These are phyloP conservation scores for Marisa cornuarietis DNA, from an alignment of 1,140 invertebrate species.

Conservation along the genomic window DNA sequence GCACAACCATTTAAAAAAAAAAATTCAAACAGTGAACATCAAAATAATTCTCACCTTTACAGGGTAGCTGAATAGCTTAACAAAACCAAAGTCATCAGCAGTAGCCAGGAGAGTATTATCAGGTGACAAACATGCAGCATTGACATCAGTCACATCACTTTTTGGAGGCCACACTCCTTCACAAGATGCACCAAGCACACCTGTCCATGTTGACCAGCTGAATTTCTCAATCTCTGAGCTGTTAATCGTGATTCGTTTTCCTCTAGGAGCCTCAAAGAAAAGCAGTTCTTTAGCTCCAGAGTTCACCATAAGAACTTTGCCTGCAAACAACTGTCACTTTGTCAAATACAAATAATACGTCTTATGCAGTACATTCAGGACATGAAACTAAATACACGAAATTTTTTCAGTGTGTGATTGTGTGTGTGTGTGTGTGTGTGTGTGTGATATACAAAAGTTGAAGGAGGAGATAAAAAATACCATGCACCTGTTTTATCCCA, in stretches of 20 bases:
- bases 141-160: constrained; percentile 66
- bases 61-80: constrained; percentile 66
- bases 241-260: constrained; percentile 58
- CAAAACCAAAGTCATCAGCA: constrained; percentile 66
- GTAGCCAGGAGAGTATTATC: constrained; percentile 61
- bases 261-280: constrained; percentile 66
- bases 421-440: no score
- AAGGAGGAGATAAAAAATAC: not conserved
- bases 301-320: constrained; percentile 66
- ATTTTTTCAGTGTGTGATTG: no score
- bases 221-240: constrained; percentile 63
- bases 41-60: constrained; percentile 48
- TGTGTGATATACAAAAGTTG: not conserved
- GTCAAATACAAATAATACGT: no score
- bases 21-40: no score
- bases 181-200: constrained; percentile 62
- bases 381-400: no score
- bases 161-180: constrained; percentile 66
- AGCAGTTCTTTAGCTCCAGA: constrained; percentile 66
- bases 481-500: constrained; percentile 62
- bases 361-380: no score
- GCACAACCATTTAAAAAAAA: not conserved
- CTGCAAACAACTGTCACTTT: constrained; percentile 32
- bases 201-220: constrained; percentile 62
- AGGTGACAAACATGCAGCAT: constrained; percentile 56